phyloP scores from a whole-genome alignment of 2,113 vertebrate genomes.

The Fulica atra region DNA sequence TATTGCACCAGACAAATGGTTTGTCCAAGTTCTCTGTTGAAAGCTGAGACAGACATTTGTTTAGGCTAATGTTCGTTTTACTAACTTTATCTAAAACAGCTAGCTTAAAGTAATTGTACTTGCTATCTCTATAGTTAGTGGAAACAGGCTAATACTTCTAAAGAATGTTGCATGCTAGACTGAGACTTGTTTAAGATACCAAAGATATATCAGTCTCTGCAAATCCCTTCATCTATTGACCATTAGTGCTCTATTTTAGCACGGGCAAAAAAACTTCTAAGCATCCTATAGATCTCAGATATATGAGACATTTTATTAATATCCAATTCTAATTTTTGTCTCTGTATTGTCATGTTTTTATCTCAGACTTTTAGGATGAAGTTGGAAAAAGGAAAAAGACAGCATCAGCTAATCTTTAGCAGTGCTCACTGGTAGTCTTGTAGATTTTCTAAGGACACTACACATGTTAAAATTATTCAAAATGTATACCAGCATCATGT shows the following conservation, averaged over 20 bases:
- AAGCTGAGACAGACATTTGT: background rate
- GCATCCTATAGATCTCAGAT: background rate
- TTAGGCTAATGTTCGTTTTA: background rate
- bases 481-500: background rate
- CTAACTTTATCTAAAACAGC: background rate
- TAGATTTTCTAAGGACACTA: background rate
- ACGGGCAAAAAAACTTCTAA: background rate
- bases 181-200: background rate
- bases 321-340: background rate
- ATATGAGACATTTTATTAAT: background rate
- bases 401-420: background rate
- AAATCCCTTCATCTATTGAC: background rate
- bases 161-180: background rate
- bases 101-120: background rate
- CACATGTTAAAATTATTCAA: background rate
- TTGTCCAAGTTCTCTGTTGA: background rate
- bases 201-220: background rate
- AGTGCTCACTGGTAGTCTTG: background rate
- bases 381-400: background rate
- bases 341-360: background rate
- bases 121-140: background rate
- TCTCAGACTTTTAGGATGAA: background rate
- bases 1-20: background rate
- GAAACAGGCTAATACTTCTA: background rate
- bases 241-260: background rate